These are phyloP conservation scores for Cylas formicarius DNA, from an alignment of 1,140 invertebrate species.

Conservation along the genomic window DNA sequence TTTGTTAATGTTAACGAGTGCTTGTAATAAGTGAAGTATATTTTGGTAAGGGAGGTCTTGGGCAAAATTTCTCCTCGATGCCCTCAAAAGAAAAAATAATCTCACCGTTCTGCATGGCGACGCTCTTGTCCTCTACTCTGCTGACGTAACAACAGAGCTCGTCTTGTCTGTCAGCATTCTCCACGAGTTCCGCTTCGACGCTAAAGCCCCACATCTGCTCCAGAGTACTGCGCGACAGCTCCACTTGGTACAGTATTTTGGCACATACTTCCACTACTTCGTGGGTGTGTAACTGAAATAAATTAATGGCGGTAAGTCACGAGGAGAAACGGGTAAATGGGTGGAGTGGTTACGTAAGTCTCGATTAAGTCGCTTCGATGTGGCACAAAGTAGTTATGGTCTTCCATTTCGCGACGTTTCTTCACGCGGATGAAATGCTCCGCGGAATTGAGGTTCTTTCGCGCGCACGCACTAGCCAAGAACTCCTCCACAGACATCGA, in stretches of 20 bases:
- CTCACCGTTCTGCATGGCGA: constrained; percentile 91
- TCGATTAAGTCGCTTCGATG: constrained; percentile 88
- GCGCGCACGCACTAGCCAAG: constrained; percentile 80
- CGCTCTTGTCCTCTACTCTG: constrained; percentile 88
- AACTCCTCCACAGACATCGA: constrained; percentile 94
- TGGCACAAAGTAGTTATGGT: constrained; percentile 92
- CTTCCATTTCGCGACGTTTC: constrained; percentile 88
- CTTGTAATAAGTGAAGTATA: too few relatives aligned
- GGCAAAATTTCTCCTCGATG: background rate
- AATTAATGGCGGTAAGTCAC: constrained; percentile 6
- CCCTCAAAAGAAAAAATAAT: background rate
- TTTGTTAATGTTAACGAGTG: too few relatives aligned
- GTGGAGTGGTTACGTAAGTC: constrained; percentile 90
- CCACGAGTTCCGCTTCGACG: constrained; percentile 92
- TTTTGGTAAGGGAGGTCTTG: background rate
- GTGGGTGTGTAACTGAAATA: constrained; percentile 78
- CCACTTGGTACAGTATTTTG: constrained; percentile 94
- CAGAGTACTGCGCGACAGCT: constrained; percentile 76
- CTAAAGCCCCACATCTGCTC: constrained; percentile 98
- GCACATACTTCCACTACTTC: constrained; percentile 94
- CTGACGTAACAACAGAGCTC: constrained; percentile 95
- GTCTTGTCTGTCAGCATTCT: constrained; percentile 91
- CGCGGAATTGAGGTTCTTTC: constrained; percentile 83
- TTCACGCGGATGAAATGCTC: constrained; percentile 95
- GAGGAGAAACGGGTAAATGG: background rate